These are phyloP conservation scores for Campaea margaritaria DNA, from an alignment of 2,888 invertebrate genomes.

Conservation along the genomic window DNA sequence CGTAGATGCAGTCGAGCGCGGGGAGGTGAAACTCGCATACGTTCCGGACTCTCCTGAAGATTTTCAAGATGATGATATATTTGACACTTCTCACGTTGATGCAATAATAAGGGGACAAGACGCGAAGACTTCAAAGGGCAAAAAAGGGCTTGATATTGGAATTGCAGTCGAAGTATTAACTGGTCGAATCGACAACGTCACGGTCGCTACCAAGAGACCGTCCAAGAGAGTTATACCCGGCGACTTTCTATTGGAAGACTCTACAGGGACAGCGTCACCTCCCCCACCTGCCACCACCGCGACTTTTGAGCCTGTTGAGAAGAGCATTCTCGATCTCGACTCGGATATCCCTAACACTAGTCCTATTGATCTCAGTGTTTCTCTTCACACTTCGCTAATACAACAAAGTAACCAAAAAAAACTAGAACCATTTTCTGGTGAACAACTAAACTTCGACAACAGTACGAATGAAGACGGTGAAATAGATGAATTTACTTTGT, in stretches of 20 bases:
- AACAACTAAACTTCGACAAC: conserved; percentile 3
- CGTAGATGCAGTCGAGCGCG: conserved; percentile 93
- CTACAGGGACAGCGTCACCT: conserved; percentile 65
- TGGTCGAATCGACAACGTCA: conserved; percentile 91
- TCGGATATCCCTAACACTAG: conserved; percentile 87
- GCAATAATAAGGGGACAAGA: conserved; percentile 92
- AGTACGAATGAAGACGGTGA: conserved; percentile 83
- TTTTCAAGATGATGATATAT: conserved; percentile 89
- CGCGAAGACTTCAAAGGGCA: conserved; percentile 87
- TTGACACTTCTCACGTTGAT: conserved; percentile 95
- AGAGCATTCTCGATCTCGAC: conserved; percentile 91
- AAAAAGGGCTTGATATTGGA: conserved; percentile 92
- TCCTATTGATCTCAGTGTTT: conserved; percentile 89
- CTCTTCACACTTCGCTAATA: conserved; percentile 84
- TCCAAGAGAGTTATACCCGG: conserved; percentile 86
- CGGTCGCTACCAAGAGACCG: conserved; percentile 83
- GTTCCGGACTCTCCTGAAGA: conserved; percentile 94
- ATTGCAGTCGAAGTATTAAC: conserved; percentile 95
- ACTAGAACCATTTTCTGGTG: neutral
- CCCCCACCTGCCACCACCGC: conserved; percentile 53
- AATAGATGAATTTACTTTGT: conserved; percentile 90
- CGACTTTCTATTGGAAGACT: conserved; percentile 88
- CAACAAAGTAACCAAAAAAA: conserved; percentile 63
- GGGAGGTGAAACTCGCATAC: conserved; percentile 93
- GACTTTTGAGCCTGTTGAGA: conserved; percentile 86